Conservation (phyloP, 2,888 invertebrate species). For the Rhingia campestris region DNA sequence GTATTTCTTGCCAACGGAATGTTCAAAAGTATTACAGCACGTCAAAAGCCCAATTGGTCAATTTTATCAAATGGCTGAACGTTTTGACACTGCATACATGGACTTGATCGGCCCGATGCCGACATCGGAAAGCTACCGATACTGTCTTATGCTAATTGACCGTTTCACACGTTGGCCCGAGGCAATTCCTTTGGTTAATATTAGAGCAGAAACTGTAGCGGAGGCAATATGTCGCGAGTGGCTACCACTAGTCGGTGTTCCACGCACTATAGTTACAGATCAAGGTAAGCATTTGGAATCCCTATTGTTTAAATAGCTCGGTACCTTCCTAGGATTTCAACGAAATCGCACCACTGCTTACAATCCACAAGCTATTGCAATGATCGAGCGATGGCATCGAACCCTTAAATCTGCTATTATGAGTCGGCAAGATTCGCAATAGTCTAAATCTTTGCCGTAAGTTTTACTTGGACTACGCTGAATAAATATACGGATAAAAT, state of each 20-base stretch:
- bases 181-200: conserved; percentile 2
- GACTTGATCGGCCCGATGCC: conserved; percentile 2
- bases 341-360: too few relatives aligned
- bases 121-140: not conserved
- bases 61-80: conserved; percentile 75
- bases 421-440: too few relatives aligned
- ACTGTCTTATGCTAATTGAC: conserved; percentile 18
- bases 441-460: too few relatives aligned
- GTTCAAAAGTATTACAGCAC: not conserved
- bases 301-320: not conserved
- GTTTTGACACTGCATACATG: conserved; percentile 75
- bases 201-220: too few relatives aligned
- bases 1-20: conserved; percentile 34
- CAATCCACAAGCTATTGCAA: too few relatives aligned
- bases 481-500: conserved; percentile 76
- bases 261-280: not conserved
- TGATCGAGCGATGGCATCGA: too few relatives aligned
- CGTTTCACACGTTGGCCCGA: conserved; percentile 18
- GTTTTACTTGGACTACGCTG: conserved; percentile 76
- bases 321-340: not conserved
- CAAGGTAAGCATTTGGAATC: conserved; percentile 31
- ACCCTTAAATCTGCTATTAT: too few relatives aligned
- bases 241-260: not conserved
- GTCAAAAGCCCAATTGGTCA: conserved; percentile 26
- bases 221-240: not conserved